Base-by-base conservation (phyloP, 2,888 invertebrate genomes). In the Plebejus argus region DNA sequence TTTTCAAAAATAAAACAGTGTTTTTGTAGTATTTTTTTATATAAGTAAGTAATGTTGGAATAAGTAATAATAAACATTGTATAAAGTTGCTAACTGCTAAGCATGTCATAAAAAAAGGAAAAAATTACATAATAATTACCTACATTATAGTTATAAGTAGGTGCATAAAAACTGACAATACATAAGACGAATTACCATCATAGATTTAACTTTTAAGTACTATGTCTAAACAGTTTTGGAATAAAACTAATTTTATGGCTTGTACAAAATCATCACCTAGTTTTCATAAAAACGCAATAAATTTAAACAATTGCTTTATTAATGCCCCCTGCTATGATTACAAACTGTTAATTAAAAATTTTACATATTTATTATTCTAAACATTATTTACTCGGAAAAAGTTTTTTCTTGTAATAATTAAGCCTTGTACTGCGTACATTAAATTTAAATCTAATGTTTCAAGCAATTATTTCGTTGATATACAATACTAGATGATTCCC, bases 171-270 rank as follows among this genome's bases (percentile, higher is more conserved):
- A 23, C 61, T 7, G 20, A 61, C 20, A 20, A 61, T 61, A 61
- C 23, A 12, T 12, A 61, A 61, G 61, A 61, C 58, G 20, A 12
- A 66, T 33, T 33, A 18, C 28, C 12, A 18, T 33, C 66, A 66
- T 6, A 28, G n/a, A 28, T 28, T 28, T 28, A 66, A 66, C 5
- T 28, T 39, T 39, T 3, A 71, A 20, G 5, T n/a, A 35, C 0
- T 35, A 35, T 35, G 35, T 7, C 1, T 74, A 74, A 53, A 28
- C 18, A 74, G 74, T 39, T 72, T 71, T 66, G 18, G 28, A 18
- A 49, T 74, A 53, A 74, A 74, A 74, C 39, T 77, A 53, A 78
- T 61, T 61, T 58, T 53, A 61, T 76, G 5, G n/a, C 76, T 76
- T 20, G 74, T 74, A 53, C 28, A 53, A 49, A 74, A 23, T 39